Evolutionary conservation across 2,113 vertebrate genomes (phyloP).

Genomic region (Nothoprocta perdicaria): DNA sequence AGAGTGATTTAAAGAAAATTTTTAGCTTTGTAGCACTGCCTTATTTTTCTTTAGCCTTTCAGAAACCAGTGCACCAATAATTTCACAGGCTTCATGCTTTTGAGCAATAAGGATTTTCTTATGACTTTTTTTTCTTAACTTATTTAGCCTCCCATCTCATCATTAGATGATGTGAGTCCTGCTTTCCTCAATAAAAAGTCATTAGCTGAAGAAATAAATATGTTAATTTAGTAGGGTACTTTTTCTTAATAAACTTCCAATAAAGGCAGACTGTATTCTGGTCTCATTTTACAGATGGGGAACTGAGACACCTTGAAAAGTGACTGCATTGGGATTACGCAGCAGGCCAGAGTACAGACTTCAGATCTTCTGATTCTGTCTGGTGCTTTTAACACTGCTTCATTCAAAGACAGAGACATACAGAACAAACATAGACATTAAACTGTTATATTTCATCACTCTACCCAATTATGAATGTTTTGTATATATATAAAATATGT

Average conservation of each 20-base stretch:
- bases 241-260: not conserved
- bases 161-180: not conserved
- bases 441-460: not conserved
- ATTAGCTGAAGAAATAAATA: not conserved
- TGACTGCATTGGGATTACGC: not conserved
- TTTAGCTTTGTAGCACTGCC: not conserved
- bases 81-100: not conserved
- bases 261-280: not conserved
- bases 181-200: not conserved
- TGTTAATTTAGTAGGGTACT: not conserved
- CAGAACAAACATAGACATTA: not conserved
- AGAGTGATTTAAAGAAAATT: not conserved
- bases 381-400: not conserved
- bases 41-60: not conserved
- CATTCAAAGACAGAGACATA: not conserved
- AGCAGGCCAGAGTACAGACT: not conserved
- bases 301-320: not conserved
- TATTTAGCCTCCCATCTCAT: not conserved
- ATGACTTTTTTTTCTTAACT: not conserved
- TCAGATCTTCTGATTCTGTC: not conserved
- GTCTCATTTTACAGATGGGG: not conserved
- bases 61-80: not conserved
- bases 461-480: not conserved
- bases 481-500: not conserved
- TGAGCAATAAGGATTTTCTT: not conserved